Percentiles rank a stretch among this genome's conserved stretches.
Evolutionary conservation across 2,888 invertebrate species (phyloP).

Genomic region (Lepas anatifera): DNA sequence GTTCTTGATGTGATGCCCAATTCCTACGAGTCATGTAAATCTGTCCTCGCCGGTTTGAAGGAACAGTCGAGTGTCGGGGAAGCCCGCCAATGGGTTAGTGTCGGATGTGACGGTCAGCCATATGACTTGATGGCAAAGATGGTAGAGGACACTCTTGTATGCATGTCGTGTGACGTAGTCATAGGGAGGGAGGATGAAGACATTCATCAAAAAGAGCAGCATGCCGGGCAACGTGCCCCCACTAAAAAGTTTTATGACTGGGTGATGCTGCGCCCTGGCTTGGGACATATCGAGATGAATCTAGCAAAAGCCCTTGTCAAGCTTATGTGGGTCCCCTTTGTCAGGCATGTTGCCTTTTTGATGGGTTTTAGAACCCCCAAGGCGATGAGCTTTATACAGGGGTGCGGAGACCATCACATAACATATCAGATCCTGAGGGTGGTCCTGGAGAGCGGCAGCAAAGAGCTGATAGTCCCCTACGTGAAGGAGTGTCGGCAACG

Average conservation of each 20-base stretch:
- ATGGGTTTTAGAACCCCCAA: neutral
- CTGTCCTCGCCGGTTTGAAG: neutral
- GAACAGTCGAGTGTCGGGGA: neutral
- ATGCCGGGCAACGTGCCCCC: neutral
- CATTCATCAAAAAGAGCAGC: neutral
- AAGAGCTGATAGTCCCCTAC: neutral
- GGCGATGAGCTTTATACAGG: neutral
- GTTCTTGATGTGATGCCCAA: neutral
- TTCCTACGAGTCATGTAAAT: neutral
- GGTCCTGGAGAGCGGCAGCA: neutral
- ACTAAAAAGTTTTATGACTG: neutral
- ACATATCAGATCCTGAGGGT: neutral
- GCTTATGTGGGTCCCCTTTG: neutral
- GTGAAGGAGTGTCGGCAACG: too few species aligned
- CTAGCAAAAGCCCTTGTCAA: neutral
- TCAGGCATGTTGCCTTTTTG: neutral
- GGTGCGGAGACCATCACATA: neutral
- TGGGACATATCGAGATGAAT: neutral
- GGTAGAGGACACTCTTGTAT: neutral
- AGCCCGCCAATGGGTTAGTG: neutral
- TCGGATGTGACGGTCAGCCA: neutral
- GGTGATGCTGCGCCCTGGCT: neutral
- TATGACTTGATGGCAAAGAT: neutral
- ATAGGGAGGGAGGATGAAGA: neutral
- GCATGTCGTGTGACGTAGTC: neutral